Evolutionary conservation across 2,888 invertebrate genomes (phyloP), one percentile per base, ranked within the genome.

Genomic region (Neoaliturus tenellus): DNA sequence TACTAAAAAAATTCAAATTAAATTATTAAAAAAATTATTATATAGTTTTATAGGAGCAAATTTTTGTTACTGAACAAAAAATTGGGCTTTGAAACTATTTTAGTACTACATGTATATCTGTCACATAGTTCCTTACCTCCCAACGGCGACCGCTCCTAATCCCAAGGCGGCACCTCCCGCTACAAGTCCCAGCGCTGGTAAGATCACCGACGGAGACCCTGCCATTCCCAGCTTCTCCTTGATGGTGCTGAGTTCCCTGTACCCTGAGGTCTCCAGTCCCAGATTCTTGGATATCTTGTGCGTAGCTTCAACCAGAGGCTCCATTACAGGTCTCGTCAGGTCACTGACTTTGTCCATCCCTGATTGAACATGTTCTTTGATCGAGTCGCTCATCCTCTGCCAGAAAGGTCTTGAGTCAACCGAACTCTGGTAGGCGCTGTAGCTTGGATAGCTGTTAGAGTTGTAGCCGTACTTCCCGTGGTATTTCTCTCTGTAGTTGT

Each of bases 91-190:
- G n/a, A n/a, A n/a, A n/a, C n/a, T n/a, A n/a, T n/a, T n/a, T n/a
- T n/a, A n/a, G n/a, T n/a, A n/a, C n/a, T n/a, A n/a, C n/a, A n/a
- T n/a, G n/a, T n/a, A n/a, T n/a, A n/a, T n/a, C n/a, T n/a, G n/a
- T n/a, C n/a, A n/a, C n/a, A n/a, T n/a, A n/a, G n/a, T n/a, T n/a
- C 39, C 86, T 86, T 88, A 89, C 89, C 95, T 92, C 10, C 96
- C 96, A 85, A 96, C 93, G 0, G 96, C 96, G 0, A 96, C 95
- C 0, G 96, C 96, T 5, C 96, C 96, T n/a, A 96, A 92, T 0
- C 96, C 95, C 31, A 96, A 90, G 0, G 96, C 96, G 0, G 96
- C 96, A 17, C 96, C 96, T n/a, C 96, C 96, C 12, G 96, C 96
- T 88, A 96, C 94, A 6, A 96, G 90, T 3, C 96, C 95, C 28